Evolutionary conservation across 2,888 invertebrate species (phyloP), one percentile per base, ranked within the genome.

Genomic region (Julus scandinavius): DNA sequence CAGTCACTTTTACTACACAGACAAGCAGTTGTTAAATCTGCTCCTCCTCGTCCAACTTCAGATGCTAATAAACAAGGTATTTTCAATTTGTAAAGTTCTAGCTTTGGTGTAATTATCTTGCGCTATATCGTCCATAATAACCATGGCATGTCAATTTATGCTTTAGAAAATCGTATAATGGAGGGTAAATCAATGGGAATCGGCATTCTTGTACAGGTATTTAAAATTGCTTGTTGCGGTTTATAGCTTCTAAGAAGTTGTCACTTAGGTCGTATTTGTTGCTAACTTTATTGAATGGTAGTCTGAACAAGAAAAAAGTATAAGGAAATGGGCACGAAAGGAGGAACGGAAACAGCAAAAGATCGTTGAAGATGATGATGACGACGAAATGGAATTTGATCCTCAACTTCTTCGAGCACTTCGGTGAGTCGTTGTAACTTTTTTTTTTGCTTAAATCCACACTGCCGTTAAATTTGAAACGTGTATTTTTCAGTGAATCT

Each of bases 271-370:
- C 13, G 17, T 29, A 45, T 29, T 80, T 15, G 6, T 13, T 38
- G n/a, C 4, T 80, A 38, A 54, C 7, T 15, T 87, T 72, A n/a
- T 87, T 13, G 54, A 54, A 58, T 90, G 97, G 0, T 95, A 96
- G 91, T 97, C 97, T 0, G 96, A 95, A 90, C 94, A 95, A 90
- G 98, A 98, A 92, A 96, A 95, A 91, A 94, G 95, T 90, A 91
- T 96, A 17, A 93, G 94, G 11, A 97, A 97, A 91, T 94, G 91
- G 90, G 94, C 95, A 29, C 94, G 97, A 7, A 97, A 96, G 92
- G 96, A 97, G 92, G 97, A 97, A 92, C 97, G 97, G 92, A 96
- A 95, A 91, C 91, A 95, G 89, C 90, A 91, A 89, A 87, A 90
- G 88, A 89, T 91, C 86, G 90, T 91, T 89, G 90, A 90, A 50